Base-by-base conservation (phyloP, 2,888 invertebrate genomes). In the Ditylenchus weischeri region DNA sequence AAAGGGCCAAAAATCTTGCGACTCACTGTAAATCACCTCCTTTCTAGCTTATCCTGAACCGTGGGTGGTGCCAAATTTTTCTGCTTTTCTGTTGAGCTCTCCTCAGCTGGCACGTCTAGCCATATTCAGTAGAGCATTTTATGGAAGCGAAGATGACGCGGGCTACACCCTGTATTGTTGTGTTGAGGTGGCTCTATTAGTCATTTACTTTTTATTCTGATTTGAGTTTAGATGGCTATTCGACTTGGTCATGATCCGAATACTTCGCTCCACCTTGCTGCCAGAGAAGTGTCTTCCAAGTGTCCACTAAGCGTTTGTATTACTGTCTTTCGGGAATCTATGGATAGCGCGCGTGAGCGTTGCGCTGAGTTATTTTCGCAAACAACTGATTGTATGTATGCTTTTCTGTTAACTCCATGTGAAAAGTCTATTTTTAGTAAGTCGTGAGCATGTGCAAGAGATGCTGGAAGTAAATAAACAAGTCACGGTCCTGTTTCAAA, bases 1-100 rank as follows among this genome's bases (percentile, higher is more conserved):
- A n/a, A n/a, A n/a, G n/a, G n/a, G n/a, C n/a, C n/a, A n/a, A n/a
- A n/a, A n/a, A n/a, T n/a, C n/a, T n/a, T n/a, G n/a, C n/a, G n/a
- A n/a, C n/a, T n/a, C n/a, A n/a, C n/a, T n/a, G n/a, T 38, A 38
- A 13, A 18, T 59, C 49, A 18, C 23, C 13, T 51, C 7, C 7
- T 15, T 62, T 65, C 21, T 47, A 67, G 67, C 67, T 19, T 66
- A 66, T 47, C 67, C 67, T n/a, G 64, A 64, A 36, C 67, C 67
- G 13, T 67, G 67, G 67, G 64, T 67, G 19, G 47, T 67, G n/a
- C 67, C 49, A 29, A 67, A 67, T 64, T 67, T 67, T 67, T 63
- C 67, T 43, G 47, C 67, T n/a, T 66, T 67, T 29, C 65, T 67
- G n/a, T 21, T 67, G 21, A 51, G 48, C 21, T 47, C 67, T 15